These are phyloP conservation scores for Nanorana parkeri DNA, from an alignment of 2,113 vertebrate species.

Conservation along the genomic window DNA sequence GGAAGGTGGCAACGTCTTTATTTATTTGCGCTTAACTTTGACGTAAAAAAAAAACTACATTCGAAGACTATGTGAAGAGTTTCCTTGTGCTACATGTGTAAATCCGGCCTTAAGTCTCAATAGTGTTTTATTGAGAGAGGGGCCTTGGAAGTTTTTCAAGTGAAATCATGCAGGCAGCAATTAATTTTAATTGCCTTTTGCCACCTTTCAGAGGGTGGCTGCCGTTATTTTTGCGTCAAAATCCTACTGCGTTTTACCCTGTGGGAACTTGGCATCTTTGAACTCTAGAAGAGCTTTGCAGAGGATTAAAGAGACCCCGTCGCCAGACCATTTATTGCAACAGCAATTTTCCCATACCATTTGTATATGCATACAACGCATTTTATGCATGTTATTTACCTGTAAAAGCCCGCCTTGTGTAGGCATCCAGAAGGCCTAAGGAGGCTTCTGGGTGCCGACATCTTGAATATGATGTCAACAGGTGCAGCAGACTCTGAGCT, in stretches of 20 bases:
- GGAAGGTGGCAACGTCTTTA: slow-evolving; percentile 7
- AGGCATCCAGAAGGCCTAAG: too few species aligned
- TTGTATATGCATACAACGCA: too few species aligned
- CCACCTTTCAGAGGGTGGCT: neutral
- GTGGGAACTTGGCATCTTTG: neutral
- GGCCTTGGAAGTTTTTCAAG: neutral
- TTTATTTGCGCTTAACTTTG: neutral
- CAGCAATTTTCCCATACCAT: too few species aligned
- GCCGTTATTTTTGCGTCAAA: neutral
- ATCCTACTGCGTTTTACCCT: neutral
- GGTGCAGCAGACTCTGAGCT: too few species aligned
- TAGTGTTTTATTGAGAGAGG: neutral
- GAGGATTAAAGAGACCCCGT: too few species aligned
- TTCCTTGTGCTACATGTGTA: neutral
- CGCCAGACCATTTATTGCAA: too few species aligned
- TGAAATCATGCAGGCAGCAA: neutral
- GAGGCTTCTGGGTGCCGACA: too few species aligned
- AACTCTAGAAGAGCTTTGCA: neutral
- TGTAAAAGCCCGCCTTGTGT: too few species aligned
- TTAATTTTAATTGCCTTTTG: neutral
- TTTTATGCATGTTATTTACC: too few species aligned
- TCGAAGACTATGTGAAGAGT: neutral
- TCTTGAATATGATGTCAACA: too few species aligned
- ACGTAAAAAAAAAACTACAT: neutral
- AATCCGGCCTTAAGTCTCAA: neutral